Evolutionary conservation across 2,113 vertebrate genomes (phyloP), one percentile per base, ranked within the genome.

Genomic region (Eupsittula cactorum): DNA sequence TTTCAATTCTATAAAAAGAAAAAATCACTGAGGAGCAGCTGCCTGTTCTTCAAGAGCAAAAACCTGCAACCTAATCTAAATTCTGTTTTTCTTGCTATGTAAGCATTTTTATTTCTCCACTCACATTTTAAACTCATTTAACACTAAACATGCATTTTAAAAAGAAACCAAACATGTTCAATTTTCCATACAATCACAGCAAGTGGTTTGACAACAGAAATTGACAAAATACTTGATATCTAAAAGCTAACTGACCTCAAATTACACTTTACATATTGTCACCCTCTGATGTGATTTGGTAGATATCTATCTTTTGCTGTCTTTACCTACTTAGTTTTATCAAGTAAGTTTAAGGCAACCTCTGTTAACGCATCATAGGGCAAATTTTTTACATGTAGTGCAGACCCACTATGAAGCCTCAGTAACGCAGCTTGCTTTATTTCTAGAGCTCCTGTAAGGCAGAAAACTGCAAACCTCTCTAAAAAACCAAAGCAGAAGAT

Each of bases 1-100:
- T 96, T 94, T 96, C 88, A 95, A 50, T 80, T 95, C 92, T 94
- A 92, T 94, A 97, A 96, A 96, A 94, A 94, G 94, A 90, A 95
- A 95, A 95, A 93, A 95, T 81, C 77, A 93, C 88, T 90, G 77
- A 96, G 95, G 35, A 94, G 92, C 95, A 97, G 96, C 96, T 97
- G 96, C 78, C 75, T 87, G 96, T 92, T 96, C 94, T 94, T 95
- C 92, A 96, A 92, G 80, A 90, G 95, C 79, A 90, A 95, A 97
- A 97, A 96, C 88, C 85, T 94, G 93, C 94, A 85, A 84, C 81
- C 77, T 84, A 92, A 93, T 94, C 92, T 86, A 86, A 95, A 96
- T 86, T 86, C 90, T 88, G 14, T 7, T 92, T 94, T 88, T 93
- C 92, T 80, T 92, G 76, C 94, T 84, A 71, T 0, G 3, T 86